Base-by-base conservation (phyloP, 1,140 invertebrate genomes). In the Pygmarrhopalites habei region DNA sequence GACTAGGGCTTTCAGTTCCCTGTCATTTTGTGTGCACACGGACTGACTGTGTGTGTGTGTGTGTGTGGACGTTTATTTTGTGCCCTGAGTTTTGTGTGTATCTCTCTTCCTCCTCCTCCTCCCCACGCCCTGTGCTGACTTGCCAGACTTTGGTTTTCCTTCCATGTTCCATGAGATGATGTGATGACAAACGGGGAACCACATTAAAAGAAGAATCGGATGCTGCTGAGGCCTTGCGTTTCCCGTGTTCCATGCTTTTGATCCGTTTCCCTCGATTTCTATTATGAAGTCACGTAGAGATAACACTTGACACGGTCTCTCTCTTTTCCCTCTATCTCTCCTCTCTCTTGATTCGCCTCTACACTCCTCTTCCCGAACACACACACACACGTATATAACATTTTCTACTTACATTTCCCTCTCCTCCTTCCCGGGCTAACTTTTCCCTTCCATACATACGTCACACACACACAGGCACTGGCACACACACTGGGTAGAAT, bases 231-330 rank as follows among this genome's bases (percentile, higher is more conserved):
- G 29, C 44, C 29, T n/a, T 39, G 44, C 47, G 55, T 51, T 58
- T 64, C n/a, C 62, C 62, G 35, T 19, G 46, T 58, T 58, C 46
- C 32, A 28, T 28, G 60, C 60, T 52, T 62, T 62, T 62, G 60
- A 62, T 57, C 60, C 23, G 43, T 58, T 64, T 58, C 62, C 62
- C 60, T 56, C 55, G 46, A 53, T 67, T 62, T 60, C 57, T 67
- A 63, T 67, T 67, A 62, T 67, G 47, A 63, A 67, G 65, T 67
- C 65, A 67, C 65, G 65, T 67, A 67, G 65, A 63, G 65, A 67
- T 59, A 63, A 62, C 65, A 67, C 65, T 67, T 67, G 65, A 67
- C 65, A 67, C 56, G 58, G 44, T 60, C 58, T 39, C 39, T 49
- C 57, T n/a, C 46, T 58, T 21, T 15, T 51, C 35, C 58, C 26